Conservation (phyloP, 2,113 vertebrate genomes). For the Sceloporus tristichus region DNA sequence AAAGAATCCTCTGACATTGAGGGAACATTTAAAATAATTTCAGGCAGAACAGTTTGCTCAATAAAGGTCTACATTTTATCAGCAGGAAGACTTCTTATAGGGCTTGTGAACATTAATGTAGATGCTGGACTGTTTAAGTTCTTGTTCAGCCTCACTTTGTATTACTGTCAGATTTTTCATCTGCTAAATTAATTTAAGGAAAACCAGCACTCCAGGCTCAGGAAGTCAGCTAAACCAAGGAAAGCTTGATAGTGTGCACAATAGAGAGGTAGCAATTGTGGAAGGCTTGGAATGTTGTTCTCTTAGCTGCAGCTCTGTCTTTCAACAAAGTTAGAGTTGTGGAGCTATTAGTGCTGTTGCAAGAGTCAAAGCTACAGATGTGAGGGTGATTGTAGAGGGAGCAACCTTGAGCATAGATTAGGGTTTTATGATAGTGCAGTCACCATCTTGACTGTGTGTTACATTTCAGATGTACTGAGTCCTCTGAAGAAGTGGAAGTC, state of each 20-base stretch:
- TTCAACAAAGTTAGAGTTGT: neutral
- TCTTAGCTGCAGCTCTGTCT: neutral
- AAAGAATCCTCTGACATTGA: neutral
- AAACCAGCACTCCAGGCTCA: neutral
- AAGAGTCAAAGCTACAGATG: neutral
- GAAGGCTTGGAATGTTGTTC: neutral
- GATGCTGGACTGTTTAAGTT: neutral
- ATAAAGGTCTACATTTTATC: neutral
- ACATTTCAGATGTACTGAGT: constrained; percentile 84
- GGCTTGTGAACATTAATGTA: neutral
- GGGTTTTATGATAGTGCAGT: neutral
- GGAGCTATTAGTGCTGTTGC: neutral
- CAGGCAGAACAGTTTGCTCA: neutral
- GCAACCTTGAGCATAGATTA: neutral
- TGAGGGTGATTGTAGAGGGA: neutral
- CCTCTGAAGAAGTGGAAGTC: constrained; percentile 96
- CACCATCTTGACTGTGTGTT: constrained; percentile 46
- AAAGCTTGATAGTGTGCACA: neutral
- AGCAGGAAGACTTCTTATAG: neutral
- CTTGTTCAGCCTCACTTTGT: neutral
- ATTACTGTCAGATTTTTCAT: neutral
- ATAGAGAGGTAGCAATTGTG: neutral
- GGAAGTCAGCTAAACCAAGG: neutral
- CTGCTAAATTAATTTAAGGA: neutral
- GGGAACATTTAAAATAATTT: neutral